Base-by-base conservation (phyloP, 1,140 invertebrate species). In the Drosophila bifasciata region DNA sequence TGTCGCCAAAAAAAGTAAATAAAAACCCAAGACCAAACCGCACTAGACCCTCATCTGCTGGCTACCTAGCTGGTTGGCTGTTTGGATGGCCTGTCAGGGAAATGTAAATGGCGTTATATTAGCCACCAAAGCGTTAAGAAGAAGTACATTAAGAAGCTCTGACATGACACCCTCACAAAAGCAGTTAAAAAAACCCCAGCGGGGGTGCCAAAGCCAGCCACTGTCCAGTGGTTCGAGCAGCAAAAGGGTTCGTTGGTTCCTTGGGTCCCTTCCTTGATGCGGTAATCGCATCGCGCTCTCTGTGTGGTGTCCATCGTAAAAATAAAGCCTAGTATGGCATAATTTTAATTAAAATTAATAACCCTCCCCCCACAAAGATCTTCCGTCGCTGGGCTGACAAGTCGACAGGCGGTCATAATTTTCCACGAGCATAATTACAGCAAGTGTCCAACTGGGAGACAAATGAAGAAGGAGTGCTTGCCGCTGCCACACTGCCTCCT, bases 261-360 rank as follows among this genome's bases (percentile, higher is more conserved):
- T 57, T 46, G 44, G 44, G 16, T 17, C 51, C 5, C 8, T 52
- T 43, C 19, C 48, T 9, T 55, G 57, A 63, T 67, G 63, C 56
- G 60, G 66, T 63, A 83, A 74, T 77, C 79, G 70, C 52, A 19
- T 19, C 19, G 55, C 57, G 58, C 40, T 46, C n/a, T n/a, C n/a
- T n/a, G n/a, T n/a, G n/a, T n/a, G n/a, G 44, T 48, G 19, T 32
- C 19, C n/a, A n/a, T 39, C 40, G 63, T 19, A 36, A 21, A 52
- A 74, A 51, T 44, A 67, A 50, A 64, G 74, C 77, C 68, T 75
- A 71, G 73, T 77, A 69, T 80, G 83, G 69, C 74, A 81, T 88
- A 88, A 86, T 88, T 86, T 86, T 86, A 86, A 86, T 86, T 86
- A 86, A 86, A 86, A 86, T 86, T 86, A 86, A 86, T 86, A 86